These are phyloP conservation scores for Aplysina aerophoba DNA, from an alignment of 37 sponge, comb jelly and placozoan species.

Conservation along the genomic window DNA sequence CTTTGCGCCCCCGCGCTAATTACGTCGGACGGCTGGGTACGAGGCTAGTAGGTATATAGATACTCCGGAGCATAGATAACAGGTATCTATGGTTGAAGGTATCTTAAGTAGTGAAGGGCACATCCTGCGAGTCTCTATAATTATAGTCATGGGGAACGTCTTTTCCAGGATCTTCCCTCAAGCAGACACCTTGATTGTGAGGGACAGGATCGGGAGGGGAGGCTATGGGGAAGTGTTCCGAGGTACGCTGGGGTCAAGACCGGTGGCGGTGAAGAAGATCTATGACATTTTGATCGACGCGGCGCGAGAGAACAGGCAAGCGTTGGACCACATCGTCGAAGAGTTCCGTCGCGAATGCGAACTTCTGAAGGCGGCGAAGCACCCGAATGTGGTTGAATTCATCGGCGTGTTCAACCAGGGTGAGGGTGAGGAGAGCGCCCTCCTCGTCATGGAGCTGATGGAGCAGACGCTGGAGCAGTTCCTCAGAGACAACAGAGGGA, in stretches of 20 bases:
- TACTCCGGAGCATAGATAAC: too few relatives aligned
- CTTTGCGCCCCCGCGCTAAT: too few relatives aligned
- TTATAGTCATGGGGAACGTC: not conserved
- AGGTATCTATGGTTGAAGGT: too few relatives aligned
- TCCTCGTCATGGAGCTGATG: constrained; percentile 18
- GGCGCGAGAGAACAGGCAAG: not conserved
- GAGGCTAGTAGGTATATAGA: too few relatives aligned
- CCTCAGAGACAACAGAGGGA: constrained; percentile 25
- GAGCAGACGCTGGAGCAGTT: constrained; percentile 20
- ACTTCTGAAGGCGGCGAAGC: not conserved
- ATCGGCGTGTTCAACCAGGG: not conserved
- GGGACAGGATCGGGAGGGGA: not conserved
- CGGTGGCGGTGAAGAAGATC: constrained; percentile 23
- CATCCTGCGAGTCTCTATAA: too few relatives aligned
- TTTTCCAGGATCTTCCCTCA: constrained; percentile 4
- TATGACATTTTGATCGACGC: not conserved
- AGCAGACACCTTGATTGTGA: not conserved
- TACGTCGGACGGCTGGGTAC: too few relatives aligned
- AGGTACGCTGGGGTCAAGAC: not conserved
- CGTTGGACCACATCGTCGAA: not conserved
- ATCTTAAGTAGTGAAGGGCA: too few relatives aligned
- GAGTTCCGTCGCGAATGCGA: constrained; percentile 4
- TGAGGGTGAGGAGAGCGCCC: not conserved
- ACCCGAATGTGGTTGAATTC: not conserved
- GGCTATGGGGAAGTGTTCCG: not conserved